These are phyloP conservation scores for Babyrousa celebensis DNA, from an alignment of 2,797 vertebrate species.

Conservation along the genomic window DNA sequence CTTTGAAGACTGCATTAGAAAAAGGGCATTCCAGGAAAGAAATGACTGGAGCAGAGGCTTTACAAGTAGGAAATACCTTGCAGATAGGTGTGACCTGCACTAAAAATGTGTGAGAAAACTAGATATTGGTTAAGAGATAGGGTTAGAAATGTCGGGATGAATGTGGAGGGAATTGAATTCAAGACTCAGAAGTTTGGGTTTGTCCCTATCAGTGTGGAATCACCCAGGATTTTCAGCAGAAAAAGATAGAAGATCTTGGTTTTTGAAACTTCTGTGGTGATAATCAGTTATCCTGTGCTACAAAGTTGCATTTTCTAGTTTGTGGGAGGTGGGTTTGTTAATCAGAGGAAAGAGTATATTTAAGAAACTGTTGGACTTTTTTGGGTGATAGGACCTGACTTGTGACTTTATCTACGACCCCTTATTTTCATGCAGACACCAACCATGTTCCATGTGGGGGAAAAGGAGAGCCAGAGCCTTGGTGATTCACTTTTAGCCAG, in stretches of 20 bases:
- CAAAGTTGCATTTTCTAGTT: constrained; percentile 60
- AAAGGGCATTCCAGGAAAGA: constrained; percentile 24
- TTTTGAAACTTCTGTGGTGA: constrained; percentile 17
- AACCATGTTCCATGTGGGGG: background rate
- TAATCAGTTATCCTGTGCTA: constrained; percentile 46
- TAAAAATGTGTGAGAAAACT: background rate
- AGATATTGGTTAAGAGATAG: background rate
- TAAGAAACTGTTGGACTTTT: constrained; percentile 43
- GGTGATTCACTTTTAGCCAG: background rate
- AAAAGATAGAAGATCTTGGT: constrained; percentile 15
- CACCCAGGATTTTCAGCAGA: constrained; percentile 42
- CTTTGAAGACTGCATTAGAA: constrained; percentile 6
- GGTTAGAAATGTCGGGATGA: background rate
- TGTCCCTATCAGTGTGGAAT: background rate
- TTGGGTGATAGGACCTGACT: background rate
- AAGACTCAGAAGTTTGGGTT: constrained; percentile 26
- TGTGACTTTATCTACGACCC: background rate
- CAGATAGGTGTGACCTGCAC: background rate
- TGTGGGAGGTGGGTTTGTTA: constrained; percentile 20
- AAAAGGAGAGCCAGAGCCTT: background rate
- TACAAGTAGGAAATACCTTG: background rate
- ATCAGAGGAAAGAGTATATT: constrained; percentile 27
- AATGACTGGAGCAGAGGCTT: background rate
- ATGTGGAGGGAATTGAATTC: constrained; percentile 45
- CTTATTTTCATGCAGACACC: background rate